A percentile compares a stretch with the other conserved stretches of the same genome.
Conservation (phyloP, 2,113 vertebrate genomes). For the Arenaria interpres region DNA sequence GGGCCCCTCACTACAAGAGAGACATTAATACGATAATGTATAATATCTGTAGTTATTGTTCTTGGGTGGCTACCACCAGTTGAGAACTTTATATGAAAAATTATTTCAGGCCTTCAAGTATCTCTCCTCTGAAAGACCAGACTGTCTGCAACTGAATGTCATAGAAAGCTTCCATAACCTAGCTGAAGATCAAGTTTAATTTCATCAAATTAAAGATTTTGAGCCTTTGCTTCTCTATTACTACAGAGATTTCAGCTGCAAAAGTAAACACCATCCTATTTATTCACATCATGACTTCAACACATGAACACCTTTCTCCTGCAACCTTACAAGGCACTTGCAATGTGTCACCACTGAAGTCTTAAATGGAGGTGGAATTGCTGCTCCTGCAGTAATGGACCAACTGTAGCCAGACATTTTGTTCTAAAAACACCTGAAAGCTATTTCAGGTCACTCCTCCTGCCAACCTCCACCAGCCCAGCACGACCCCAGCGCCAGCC, state of each 20-base stretch:
- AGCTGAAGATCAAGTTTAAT: neutral
- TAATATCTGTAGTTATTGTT: neutral
- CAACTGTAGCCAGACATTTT: neutral
- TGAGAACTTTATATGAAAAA: neutral
- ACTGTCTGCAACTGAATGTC: neutral
- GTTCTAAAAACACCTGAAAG: neutral
- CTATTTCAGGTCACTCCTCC: neutral
- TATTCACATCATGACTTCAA: neutral
- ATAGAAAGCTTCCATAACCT: rapidly evolving
- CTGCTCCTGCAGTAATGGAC: neutral
- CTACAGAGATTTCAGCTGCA: neutral
- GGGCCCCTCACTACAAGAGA: neutral
- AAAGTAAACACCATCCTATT: neutral
- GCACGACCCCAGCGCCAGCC: rapidly evolving
- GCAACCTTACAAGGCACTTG: neutral
- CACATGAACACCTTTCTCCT: rapidly evolving
- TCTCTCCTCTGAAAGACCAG: neutral
- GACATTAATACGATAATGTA: neutral
- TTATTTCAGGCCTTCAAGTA: neutral
- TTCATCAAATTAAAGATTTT: neutral
- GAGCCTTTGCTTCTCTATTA: neutral
- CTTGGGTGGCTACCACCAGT: neutral
- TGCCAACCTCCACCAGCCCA: rapidly evolving
- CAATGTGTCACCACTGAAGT: rapidly evolving
- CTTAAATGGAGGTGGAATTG: neutral